These are phyloP conservation scores for Neostethus bicornis DNA, from an alignment of 2,797 vertebrate genomes.

Conservation along the genomic window DNA sequence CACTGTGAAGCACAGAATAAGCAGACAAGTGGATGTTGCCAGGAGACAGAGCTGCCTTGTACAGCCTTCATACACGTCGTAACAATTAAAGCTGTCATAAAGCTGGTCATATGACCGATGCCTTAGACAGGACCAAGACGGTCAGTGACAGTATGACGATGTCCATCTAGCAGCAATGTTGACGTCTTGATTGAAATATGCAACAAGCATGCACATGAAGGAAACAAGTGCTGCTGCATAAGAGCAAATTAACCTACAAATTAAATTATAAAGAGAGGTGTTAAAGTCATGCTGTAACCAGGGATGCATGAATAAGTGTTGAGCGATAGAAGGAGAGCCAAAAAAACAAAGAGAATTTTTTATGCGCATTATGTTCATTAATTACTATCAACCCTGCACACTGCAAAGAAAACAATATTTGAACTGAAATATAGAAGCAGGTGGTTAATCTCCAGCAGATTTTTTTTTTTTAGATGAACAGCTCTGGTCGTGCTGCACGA, in stretches of 20 bases:
- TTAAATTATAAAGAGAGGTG: constrained; percentile 2
- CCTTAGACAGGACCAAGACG: constrained; percentile 34
- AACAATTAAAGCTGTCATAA: constrained; percentile 39
- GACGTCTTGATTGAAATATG: background rate
- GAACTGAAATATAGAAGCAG: constrained; percentile 51
- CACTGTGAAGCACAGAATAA: constrained; percentile 28
- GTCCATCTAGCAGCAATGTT: constrained; percentile 14
- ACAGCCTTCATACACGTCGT: constrained; percentile 47
- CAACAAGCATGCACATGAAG: background rate
- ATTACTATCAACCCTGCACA: constrained; percentile 19
- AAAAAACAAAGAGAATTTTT: constrained; percentile 3
- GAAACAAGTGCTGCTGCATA: constrained; percentile 1
- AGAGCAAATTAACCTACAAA: background rate
- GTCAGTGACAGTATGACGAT: constrained; percentile 24
- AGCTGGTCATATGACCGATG: constrained; percentile 46
- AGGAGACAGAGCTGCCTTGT: constrained; percentile 69
- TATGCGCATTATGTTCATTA: constrained; percentile 30
- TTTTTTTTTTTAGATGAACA: too few relatives aligned
- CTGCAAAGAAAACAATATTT: constrained; percentile 54
- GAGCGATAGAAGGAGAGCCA: constrained; percentile 9
- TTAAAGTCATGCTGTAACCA: constrained; percentile 7
- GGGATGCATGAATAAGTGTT: constrained; percentile 3
- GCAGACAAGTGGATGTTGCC: constrained; percentile 64
- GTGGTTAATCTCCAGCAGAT: constrained; percentile 31
- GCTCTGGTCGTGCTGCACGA: too few relatives aligned